Evolutionary conservation across 2,797 vertebrate genomes (phyloP).

Genomic region (Leptoclinus maculatus): DNA sequence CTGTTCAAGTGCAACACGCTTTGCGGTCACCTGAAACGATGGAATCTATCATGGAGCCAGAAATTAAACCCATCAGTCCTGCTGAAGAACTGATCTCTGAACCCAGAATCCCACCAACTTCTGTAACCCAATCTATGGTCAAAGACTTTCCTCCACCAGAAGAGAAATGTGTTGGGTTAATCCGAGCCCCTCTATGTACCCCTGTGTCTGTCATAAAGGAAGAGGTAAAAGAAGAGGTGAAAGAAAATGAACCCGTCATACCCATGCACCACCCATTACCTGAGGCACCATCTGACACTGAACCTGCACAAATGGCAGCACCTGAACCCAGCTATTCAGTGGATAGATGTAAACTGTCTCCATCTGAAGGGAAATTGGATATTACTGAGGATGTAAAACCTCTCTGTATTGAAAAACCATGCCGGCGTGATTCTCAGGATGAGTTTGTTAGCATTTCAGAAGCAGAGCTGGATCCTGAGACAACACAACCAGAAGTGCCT

Average conservation of each 20-base stretch:
- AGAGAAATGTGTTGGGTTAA: slow-evolving; percentile 56
- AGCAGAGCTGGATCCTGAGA: slow-evolving; percentile 70
- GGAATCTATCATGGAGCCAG: slow-evolving; percentile 78
- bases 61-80: slow-evolving; percentile 84
- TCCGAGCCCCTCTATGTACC: slow-evolving; percentile 27
- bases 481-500: slow-evolving; percentile 59
- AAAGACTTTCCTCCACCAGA: slow-evolving; percentile 69
- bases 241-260: slow-evolving; percentile 62
- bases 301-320: slow-evolving; percentile 61
- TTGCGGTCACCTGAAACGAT: slow-evolving; percentile 75
- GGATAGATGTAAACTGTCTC: slow-evolving; percentile 47
- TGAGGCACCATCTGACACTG: slow-evolving; percentile 61
- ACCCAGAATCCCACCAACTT: slow-evolving; percentile 27
- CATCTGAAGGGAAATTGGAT: slow-evolving; percentile 72
- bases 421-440: slow-evolving; percentile 82
- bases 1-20: slow-evolving; percentile 80
- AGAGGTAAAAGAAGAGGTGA: slow-evolving; percentile 69
- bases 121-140: slow-evolving; percentile 42
- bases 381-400: slow-evolving; percentile 70
- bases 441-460: slow-evolving; percentile 77
- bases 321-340: slow-evolving; percentile 68
- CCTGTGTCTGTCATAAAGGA: slow-evolving; percentile 52
- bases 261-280: slow-evolving; percentile 26
- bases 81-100: slow-evolving; percentile 68
- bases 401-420: slow-evolving; percentile 72